Base-by-base conservation (phyloP, 2,797 vertebrate species). In the Botia almorhae region DNA sequence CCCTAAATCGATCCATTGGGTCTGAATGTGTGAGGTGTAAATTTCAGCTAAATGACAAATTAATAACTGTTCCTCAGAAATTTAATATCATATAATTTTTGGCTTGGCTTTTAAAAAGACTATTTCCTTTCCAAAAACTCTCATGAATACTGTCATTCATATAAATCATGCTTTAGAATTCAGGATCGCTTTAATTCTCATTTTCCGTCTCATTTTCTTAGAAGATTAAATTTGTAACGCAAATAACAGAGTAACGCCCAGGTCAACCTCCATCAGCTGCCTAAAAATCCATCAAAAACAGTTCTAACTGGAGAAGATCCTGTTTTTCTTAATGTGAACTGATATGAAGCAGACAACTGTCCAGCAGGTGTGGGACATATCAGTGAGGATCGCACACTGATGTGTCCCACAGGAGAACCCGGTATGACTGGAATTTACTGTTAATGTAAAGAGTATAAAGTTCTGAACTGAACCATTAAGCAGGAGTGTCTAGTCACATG, bases 341-440 rank as follows among this genome's bases (percentile, higher is more conserved):
- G 29, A 39, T 55, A 53, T 2, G 33, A 26, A 63, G 4, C 50
- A 56, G 26, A 17, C 50, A 67, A 48, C n/a, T 10, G 68, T 69
- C 36, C 65, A 78, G 48, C 69, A 68, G 70, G 53, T 58, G 65
- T 64, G 71, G 46, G 70, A 60, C 70, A 29, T 55, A 33, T 76
- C 23, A 33, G 58, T 17, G 46, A 46, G 26, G 36, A 50, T 26
- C 14, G 68, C 65, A 70, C 75, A 72, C 48, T 36, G 53, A 69
- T 58, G 63, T 13, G 16, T 73, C 75, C 71, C 73, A 48, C 17
- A 16, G 83, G 70, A 81, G 21, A 63, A 48, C 19, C 79, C 36
- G 71, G 33, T 69, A 82, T 85, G 76, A 21, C 46, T 69, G 76
- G 74, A 78, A 82, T 76, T 74, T 51, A 63, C 69, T 4, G 13